These are phyloP conservation scores for Drosophila baimaii DNA, from an alignment of 1,140 invertebrate genomes.

Conservation along the genomic window DNA sequence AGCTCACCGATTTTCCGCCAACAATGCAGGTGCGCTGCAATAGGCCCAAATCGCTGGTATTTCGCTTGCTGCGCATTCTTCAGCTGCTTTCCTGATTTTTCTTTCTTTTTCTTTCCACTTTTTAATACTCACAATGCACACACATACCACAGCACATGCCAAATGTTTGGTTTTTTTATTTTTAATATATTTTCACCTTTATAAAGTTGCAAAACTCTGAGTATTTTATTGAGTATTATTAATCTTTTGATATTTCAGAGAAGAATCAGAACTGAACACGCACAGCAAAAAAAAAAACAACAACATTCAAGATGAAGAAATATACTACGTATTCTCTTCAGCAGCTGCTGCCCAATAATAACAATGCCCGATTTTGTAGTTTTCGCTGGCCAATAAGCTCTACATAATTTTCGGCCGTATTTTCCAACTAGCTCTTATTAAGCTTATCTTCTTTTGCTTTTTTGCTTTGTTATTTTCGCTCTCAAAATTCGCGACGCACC, in stretches of 20 bases:
- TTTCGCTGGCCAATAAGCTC: neutral
- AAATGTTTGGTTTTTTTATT: neutral
- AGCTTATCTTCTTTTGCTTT: conserved; percentile 9
- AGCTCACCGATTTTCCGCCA: conserved; percentile 77
- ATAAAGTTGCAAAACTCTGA: conserved; percentile 8
- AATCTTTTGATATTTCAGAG: conserved; percentile 2
- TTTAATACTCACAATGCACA: conserved; percentile 20
- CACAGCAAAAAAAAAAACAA: conserved; percentile 25
- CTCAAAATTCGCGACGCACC: conserved; percentile 65
- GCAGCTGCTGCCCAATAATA: conserved; percentile 1
- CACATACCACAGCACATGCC: conserved; percentile 16
- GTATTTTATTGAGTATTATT: conserved; percentile 24
- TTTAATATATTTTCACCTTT: conserved; percentile 5
- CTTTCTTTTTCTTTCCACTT: conserved; percentile 19
- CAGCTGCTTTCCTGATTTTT: conserved; percentile 23
- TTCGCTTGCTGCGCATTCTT: conserved; percentile 76
- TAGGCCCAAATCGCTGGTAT: conserved; percentile 72
- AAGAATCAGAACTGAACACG: conserved; percentile 13
- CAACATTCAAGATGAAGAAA: neutral
- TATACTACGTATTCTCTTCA: neutral
- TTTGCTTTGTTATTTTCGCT: conserved; percentile 41
- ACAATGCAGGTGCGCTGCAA: conserved; percentile 67
- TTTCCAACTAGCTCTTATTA: conserved; percentile 10
- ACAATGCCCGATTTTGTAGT: neutral
- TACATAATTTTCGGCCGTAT: conserved; percentile 7